Conservation (phyloP, 2,888 invertebrate genomes). For the Lithosia quadra region DNA sequence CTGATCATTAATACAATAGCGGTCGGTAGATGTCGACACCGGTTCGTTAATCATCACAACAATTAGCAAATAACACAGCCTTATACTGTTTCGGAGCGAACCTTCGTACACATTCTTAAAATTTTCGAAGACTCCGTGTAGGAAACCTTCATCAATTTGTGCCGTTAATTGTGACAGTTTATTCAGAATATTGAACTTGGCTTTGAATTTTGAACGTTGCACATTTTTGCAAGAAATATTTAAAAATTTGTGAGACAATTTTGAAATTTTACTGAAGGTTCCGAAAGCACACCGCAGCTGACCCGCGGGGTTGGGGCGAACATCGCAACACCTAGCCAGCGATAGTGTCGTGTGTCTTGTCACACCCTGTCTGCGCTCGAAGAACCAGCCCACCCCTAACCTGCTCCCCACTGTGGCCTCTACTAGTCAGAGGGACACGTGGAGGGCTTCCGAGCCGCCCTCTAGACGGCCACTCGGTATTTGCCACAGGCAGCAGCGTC, state of each 20-base stretch:
- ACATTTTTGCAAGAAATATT: background rate
- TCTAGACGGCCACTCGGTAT: too few species aligned
- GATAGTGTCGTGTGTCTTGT: too few species aligned
- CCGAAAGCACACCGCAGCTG: too few species aligned
- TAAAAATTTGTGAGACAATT: background rate
- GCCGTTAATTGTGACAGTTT: slow-evolving; percentile 14
- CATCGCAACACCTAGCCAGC: too few species aligned
- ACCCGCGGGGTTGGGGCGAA: too few species aligned
- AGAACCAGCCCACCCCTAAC: too few species aligned
- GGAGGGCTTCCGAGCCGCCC: too few species aligned
- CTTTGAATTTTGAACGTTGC: background rate
- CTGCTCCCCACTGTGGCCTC: too few species aligned
- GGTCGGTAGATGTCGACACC: slow-evolving; percentile 59
- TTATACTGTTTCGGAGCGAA: slow-evolving; percentile 25
- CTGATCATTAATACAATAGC: slow-evolving; percentile 56
- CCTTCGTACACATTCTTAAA: slow-evolving; percentile 15
- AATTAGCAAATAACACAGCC: slow-evolving; percentile 59
- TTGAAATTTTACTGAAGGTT: too few species aligned
- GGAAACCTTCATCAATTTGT: slow-evolving; percentile 6
- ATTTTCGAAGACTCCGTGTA: slow-evolving; percentile 8
- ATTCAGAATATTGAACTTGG: background rate
- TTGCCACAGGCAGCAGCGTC: too few species aligned
- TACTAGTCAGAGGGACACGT: too few species aligned
- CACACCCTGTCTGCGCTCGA: too few species aligned
- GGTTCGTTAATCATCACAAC: slow-evolving; percentile 62